Evolutionary conservation across 2,113 vertebrate genomes (phyloP), one percentile per base, ranked within the genome.

Genomic region (Danio rerio): DNA sequence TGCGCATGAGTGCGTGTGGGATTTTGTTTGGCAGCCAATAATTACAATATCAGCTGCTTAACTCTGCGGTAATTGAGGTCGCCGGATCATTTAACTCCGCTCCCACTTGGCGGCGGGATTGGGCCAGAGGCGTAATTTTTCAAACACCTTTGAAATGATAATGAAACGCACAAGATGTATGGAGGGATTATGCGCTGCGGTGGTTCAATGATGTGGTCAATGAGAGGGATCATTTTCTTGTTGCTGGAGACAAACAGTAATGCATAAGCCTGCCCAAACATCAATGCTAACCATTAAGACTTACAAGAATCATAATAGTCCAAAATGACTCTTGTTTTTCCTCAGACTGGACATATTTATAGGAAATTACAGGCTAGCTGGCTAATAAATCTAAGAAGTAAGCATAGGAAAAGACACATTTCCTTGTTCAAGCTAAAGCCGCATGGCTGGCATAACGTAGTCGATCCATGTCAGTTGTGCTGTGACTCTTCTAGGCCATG

Each of bases 381-480:
- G 55, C 79, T 49, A 52, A 80, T 81, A 85, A 81, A 79, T 73
- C 72, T 52, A 70, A 59, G 85, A 86, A 62, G 83, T 84, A 81
- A 83, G 72, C 80, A 68, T 79, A 85, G 71, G 85, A 72, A 83
- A 81, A 78, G 81, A 83, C 83, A 80, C 65, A 52, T 63, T 83
- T n/a, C n/a, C 74, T 83, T 15, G 58, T 59, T 55, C 21, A 53
- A 69, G 40, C 59, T 16, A 47, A 78, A 50, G 62, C 71, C 77
- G 76, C 82, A 75, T 86, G 78, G 88, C 86, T 73, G 74, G 78
- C 5, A 89, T 83, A 90, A 83, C 69, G 84, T 71, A 87, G 84
- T 40, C 86, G 84, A 88, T 85, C 85, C 87, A 80, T 86, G 86
- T 90, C 89, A 89, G 87, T 88, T 84, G 13, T 83, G 78, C 89